phyloP scores from a whole-genome alignment of 2,888 invertebrate species.

The Drosophila melanosoma region DNA sequence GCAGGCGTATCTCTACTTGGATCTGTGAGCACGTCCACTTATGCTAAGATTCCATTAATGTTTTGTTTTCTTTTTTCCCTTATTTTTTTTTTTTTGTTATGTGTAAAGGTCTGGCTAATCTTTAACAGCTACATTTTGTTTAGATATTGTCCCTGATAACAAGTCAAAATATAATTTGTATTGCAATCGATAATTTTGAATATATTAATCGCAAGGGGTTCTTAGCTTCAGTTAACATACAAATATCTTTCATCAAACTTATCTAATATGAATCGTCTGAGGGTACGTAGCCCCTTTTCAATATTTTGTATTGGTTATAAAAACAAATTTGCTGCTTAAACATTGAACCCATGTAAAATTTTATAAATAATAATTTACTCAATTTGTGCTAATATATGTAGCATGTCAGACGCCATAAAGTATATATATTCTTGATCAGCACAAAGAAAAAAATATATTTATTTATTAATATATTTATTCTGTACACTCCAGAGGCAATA shows the following conservation, averaged over 20 bases:
- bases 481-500: background rate
- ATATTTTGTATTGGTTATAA: background rate
- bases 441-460: background rate
- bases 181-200: background rate
- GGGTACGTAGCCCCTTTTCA: too few relatives aligned
- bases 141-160: constrained; percentile 1
- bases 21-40: constrained; percentile 64
- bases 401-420: accelerated
- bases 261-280: too few relatives aligned
- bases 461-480: background rate
- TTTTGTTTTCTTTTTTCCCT: constrained; percentile 8
- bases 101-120: constrained; percentile 3
- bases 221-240: background rate
- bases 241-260: background rate
- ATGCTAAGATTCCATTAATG: constrained; percentile 55
- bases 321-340: background rate
- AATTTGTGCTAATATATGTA: background rate
- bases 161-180: background rate
- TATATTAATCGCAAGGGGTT: background rate
- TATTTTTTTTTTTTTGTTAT: constrained; percentile 2
- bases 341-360: background rate
- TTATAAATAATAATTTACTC: background rate
- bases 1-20: constrained; percentile 16
- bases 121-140: background rate
- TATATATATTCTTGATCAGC: background rate